Evolutionary conservation across 2,113 vertebrate species (phyloP).

Genomic region (Meriones unguiculatus): DNA sequence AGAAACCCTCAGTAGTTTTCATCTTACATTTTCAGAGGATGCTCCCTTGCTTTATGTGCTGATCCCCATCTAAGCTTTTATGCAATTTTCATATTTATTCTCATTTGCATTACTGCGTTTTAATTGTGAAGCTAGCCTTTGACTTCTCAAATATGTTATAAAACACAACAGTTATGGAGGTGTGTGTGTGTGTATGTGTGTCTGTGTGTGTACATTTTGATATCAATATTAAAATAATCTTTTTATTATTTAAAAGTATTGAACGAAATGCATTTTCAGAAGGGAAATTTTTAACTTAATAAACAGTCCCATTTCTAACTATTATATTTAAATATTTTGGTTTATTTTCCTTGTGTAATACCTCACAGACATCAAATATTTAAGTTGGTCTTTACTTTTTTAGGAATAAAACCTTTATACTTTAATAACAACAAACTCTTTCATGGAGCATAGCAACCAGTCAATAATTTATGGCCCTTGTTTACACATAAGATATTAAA

Average conservation of each 20-base stretch:
- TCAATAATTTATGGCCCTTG: conserved; percentile 83
- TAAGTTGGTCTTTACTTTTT: conserved; percentile 69
- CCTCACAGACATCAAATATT: conserved; percentile 74
- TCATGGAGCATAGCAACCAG: conserved; percentile 74
- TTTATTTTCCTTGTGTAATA: conserved; percentile 82
- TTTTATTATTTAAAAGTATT: conserved; percentile 73
- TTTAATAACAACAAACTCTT: conserved; percentile 83
- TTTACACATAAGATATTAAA: conserved; percentile 84
- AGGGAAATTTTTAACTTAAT: conserved; percentile 76
- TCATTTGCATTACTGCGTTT: background rate
- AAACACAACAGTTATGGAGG: conserved; percentile 3
- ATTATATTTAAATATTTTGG: conserved; percentile 81
- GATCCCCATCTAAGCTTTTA: background rate
- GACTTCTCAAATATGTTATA: conserved; percentile 47
- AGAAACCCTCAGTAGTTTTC: background rate
- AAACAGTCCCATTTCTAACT: conserved; percentile 79
- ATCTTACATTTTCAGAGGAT: background rate
- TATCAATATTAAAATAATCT: conserved; percentile 54
- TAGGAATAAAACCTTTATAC: conserved; percentile 69
- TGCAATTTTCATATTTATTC: background rate
- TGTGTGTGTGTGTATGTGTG: background rate
- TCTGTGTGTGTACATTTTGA: conserved; percentile 62
- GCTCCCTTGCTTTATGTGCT: background rate
- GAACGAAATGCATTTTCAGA: conserved; percentile 74
- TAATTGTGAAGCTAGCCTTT: background rate